These are phyloP conservation scores for Thecophora atra DNA, from an alignment of 2,888 invertebrate genomes.

Conservation along the genomic window DNA sequence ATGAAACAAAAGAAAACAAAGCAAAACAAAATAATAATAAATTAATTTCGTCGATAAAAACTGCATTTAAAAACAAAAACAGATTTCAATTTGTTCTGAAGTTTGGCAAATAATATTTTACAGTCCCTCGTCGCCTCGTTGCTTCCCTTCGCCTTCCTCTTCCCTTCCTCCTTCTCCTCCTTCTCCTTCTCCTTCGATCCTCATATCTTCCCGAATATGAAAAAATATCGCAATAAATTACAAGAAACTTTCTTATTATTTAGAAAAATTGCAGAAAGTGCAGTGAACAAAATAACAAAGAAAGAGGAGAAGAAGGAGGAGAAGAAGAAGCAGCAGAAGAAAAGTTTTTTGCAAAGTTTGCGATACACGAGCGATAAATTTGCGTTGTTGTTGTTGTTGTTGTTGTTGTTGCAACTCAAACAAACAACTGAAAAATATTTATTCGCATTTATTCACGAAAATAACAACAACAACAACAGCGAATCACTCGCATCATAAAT, in stretches of 20 bases:
- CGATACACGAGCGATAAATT: conserved; percentile 36
- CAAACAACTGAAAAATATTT: neutral
- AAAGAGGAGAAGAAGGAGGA: neutral
- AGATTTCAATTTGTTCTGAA: neutral
- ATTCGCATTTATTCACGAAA: neutral
- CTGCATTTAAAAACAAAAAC: neutral
- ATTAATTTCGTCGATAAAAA: neutral
- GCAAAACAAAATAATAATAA: neutral
- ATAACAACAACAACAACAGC: neutral
- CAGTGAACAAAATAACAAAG: neutral
- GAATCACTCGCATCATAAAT: conserved; percentile 20
- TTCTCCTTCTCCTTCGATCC: neutral
- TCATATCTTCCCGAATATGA: neutral
- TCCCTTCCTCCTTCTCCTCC: neutral
- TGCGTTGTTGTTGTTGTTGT: conserved; percentile 25
- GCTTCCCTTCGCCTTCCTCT: neutral
- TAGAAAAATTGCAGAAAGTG: conserved; percentile 26
- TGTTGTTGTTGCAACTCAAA: neutral
- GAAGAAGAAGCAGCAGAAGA: neutral
- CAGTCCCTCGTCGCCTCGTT: neutral
- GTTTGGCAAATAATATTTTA: conserved; percentile 14
- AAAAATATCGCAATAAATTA: conserved; percentile 37
- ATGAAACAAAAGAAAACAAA: too few relatives aligned
- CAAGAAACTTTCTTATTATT: conserved; percentile 33
- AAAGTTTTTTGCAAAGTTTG: conserved; percentile 30